Evolutionary conservation across 2,797 vertebrate species (phyloP), one percentile per base, ranked within the genome.

Genomic region (Lepidocolaptes lacrymiger): DNA sequence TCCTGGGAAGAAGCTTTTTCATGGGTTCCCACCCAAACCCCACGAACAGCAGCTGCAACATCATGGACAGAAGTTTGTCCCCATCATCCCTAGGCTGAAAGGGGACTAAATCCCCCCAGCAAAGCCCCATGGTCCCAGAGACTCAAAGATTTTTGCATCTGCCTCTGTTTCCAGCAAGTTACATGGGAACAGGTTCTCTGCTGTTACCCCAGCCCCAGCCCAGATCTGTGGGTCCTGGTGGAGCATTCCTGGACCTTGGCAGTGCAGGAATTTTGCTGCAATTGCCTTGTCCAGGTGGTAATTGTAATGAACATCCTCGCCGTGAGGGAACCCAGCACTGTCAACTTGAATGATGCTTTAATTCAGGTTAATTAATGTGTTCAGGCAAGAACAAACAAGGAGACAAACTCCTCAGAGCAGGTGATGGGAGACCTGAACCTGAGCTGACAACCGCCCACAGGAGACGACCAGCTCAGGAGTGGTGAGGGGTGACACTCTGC

Each of bases 371-470:
- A 94, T 91, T 89, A 90, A 95, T 56, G 28, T 62, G 75, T 51
- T 80, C 61, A 78, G 83, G 85, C 89, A 91, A 90, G 93, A 95
- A 58, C 39, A 88, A 91, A 91, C 85, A 93, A 75, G 91, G 76
- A 88, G 85, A 55, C 77, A 71, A 75, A 7, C 87, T 88, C 62
- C 93, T 68, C 2, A 3, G 69, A 92, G 68, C 78, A 64, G 55
- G 55, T 6, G 15, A 59, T 14, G 32, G 41, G 41, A 88, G 91
- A 96, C 44, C 14, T 46, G 72, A 92, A 92, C 64, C 43, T 0
- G 0, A 81, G 61, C 72, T 89, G 93, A 95, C 94, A 97, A 6
- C 23, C 0, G 12, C 95, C 88, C 24, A 13, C 0, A 16, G 91
- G 87, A 69, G 61, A n/a, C 0, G 1, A 34, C 48, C 1, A 10